Evolutionary conservation across 2,113 vertebrate genomes (phyloP).

Genomic region (Anarrhichthys ocellatus): DNA sequence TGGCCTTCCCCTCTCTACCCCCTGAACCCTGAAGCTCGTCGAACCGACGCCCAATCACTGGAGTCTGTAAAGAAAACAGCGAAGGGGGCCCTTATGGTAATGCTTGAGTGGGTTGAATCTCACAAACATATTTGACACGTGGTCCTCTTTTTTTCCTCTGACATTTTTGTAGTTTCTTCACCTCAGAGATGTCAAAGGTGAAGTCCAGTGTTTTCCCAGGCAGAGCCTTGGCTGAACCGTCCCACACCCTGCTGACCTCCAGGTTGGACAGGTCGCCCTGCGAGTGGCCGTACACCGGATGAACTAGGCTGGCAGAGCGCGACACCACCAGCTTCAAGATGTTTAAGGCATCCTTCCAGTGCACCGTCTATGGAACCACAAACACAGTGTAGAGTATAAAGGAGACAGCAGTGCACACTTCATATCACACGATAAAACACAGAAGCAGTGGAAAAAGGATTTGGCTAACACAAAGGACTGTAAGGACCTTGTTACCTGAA

Average conservation of each 20-base stretch:
- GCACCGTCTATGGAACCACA: constrained; percentile 85
- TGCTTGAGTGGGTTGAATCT: not conserved
- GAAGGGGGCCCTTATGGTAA: not conserved
- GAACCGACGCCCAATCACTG: constrained; percentile 92
- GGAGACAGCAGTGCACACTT: not conserved
- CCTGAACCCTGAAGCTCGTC: constrained; percentile 93
- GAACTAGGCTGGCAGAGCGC: constrained; percentile 94
- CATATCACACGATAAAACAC: not conserved
- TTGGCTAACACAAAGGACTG: not conserved
- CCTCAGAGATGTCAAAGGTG: constrained; percentile 98
- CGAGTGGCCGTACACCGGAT: constrained; percentile 90
- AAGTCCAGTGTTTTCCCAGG: constrained; percentile 98
- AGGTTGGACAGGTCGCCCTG: constrained; percentile 93
- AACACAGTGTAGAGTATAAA: constrained; percentile 14
- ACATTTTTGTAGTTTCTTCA: constrained; percentile 55
- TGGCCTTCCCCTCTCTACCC: constrained; percentile 91
- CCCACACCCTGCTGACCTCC: constrained; percentile 95
- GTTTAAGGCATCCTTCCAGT: constrained; percentile 98
- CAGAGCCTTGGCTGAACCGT: constrained; percentile 93
- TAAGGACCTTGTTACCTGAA: constrained; percentile 85
- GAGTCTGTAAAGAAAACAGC: constrained; percentile 60
- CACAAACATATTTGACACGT: not conserved
- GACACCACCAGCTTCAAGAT: constrained; percentile 97
- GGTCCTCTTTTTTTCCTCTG: not conserved
- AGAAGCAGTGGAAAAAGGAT: not conserved